Base-by-base conservation (phyloP, 2,797 vertebrate genomes). In the Sternarchorhynchus goeldii region DNA sequence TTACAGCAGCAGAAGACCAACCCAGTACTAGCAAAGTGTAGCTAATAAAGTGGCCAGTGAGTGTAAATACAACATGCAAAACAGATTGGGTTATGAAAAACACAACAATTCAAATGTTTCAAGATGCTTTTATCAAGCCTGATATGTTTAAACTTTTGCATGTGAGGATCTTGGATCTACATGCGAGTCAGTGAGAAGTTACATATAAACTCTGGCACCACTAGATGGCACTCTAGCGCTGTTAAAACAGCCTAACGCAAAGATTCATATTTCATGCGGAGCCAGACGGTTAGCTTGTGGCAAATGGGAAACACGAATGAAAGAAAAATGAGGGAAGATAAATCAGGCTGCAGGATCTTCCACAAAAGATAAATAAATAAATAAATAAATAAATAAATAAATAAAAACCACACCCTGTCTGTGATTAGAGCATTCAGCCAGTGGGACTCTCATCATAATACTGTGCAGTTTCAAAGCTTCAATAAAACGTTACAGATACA, bases 211-310 rank as follows among this genome's bases (percentile, higher is more conserved):
- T 57, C 65, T 20, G 18, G 16, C n/a, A 73, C 82, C 92, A 89
- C 78, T 77, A 91, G 92, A 86, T 85, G 92, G 91, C 59, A 85
- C 85, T 87, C 76, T 81, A 59, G 76, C 64, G 75, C 74, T 81
- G 81, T 63, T 63, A 65, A 64, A 82, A 50, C 41, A 58, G 8
- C 4, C 2, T 1, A 36, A 6, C 17, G 58, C 21, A 60, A 69
- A 58, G 18, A 12, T 17, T 50, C 58, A 41, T 39, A 21, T 50
- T 59, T 67, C 55, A 53, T 25, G 39, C 0, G 57, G 62, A 41
- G 17, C 12, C 32, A 58, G 60, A 18, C 59, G 31, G 17, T 17
- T 2, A 31, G 55, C 31, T 50, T 12, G 76, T 36, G 56, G 62
- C 63, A 74, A 79, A 68, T 34, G 50, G 10, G 14, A 16, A 65